Evolutionary conservation across 2,888 invertebrate genomes (phyloP).

Genomic region (Tetheella fluctuosa): DNA sequence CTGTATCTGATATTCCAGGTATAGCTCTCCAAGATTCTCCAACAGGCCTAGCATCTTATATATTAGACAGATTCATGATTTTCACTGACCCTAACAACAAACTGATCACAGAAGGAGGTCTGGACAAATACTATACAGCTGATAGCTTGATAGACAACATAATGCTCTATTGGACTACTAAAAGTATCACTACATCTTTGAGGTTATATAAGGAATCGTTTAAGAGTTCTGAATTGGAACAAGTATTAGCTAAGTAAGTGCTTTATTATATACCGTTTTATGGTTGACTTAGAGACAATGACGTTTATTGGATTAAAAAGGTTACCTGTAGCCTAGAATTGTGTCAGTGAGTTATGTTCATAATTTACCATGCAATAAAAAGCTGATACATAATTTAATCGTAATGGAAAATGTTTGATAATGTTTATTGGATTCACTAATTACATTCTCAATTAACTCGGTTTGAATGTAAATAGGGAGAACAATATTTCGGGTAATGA

Average conservation of each 20-base stretch:
- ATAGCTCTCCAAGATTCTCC: slow-evolving; percentile 90
- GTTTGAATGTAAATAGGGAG: too few relatives aligned
- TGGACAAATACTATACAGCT: slow-evolving; percentile 66
- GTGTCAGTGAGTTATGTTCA: too few relatives aligned
- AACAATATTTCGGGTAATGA: too few relatives aligned
- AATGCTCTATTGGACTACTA: slow-evolving; percentile 83
- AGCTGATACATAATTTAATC: too few relatives aligned
- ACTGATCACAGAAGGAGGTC: slow-evolving; percentile 85
- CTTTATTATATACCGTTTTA: background rate
- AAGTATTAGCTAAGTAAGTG: slow-evolving; percentile 68
- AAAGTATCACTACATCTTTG: slow-evolving; percentile 74
- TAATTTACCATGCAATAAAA: too few relatives aligned
- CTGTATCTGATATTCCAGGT: slow-evolving; percentile 79
- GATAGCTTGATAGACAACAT: slow-evolving; percentile 79
- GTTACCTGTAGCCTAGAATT: too few relatives aligned
- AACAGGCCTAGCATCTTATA: slow-evolving; percentile 92
- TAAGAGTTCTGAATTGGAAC: slow-evolving; percentile 49
- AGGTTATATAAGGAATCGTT: slow-evolving; percentile 87
- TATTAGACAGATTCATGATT: slow-evolving; percentile 92
- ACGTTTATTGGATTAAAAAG: too few relatives aligned
- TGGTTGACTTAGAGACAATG: too few relatives aligned
- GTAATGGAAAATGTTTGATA: too few relatives aligned
- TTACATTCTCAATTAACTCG: too few relatives aligned
- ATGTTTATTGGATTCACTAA: too few relatives aligned
- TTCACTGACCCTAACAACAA: slow-evolving; percentile 85